phyloP scores from a whole-genome alignment of 2,797 vertebrate genomes.

The Tapirus indicus region DNA sequence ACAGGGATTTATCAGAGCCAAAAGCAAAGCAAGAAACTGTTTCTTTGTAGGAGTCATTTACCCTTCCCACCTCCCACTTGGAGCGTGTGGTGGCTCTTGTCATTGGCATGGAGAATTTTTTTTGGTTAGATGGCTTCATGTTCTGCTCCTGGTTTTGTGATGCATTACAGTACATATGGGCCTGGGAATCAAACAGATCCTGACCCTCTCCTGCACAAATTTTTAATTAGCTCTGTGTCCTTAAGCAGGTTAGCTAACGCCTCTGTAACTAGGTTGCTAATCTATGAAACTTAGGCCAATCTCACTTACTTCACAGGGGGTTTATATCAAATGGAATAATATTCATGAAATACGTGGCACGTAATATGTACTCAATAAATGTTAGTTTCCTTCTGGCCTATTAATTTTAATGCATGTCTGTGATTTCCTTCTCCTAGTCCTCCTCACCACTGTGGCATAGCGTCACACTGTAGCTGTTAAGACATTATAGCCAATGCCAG shows the following conservation, averaged over 20 bases:
- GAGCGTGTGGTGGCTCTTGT: not conserved
- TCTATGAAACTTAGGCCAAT: conserved; percentile 17
- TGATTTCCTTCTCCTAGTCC: not conserved
- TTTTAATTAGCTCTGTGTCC: conserved; percentile 46
- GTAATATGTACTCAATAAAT: conserved; percentile 13
- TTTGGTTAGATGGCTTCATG: not conserved
- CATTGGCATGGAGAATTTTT: not conserved
- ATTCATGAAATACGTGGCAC: not conserved
- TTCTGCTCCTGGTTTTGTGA: not conserved
- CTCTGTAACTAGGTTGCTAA: conserved; percentile 38
- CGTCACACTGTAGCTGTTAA: not conserved
- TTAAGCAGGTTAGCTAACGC: conserved; percentile 16
- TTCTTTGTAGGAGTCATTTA: conserved; percentile 26
- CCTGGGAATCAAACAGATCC: not conserved
- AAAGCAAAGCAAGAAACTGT: conserved; percentile 2
- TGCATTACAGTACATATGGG: not conserved
- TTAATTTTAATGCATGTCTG: not conserved
- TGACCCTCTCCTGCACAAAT: not conserved
- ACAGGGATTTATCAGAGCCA: not conserved
- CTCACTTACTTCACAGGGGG: not conserved
- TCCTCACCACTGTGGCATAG: not conserved
- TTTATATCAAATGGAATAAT: conserved; percentile 9
- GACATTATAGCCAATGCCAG: not conserved
- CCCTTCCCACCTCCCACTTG: not conserved
- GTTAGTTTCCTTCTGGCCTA: not conserved